A percentile compares a stretch with the other conserved stretches of the same genome.
These are phyloP conservation scores for Helicoverpa armigera DNA, from an alignment of 1,140 invertebrate species.

Conservation along the genomic window DNA sequence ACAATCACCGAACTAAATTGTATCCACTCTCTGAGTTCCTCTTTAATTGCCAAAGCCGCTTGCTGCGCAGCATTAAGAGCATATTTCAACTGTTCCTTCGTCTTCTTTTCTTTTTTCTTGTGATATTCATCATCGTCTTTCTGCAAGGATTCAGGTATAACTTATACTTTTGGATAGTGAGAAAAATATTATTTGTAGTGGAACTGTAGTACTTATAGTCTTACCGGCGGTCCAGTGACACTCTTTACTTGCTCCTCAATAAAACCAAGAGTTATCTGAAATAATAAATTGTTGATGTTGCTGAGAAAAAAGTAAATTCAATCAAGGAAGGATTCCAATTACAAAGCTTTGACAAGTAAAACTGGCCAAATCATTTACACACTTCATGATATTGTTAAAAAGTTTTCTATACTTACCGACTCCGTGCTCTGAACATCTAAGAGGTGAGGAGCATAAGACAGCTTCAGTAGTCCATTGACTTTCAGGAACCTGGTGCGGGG, in stretches of 20 bases:
- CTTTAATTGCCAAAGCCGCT: constrained; percentile 53
- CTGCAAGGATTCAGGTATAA: too few species aligned
- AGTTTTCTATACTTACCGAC: constrained; percentile 61
- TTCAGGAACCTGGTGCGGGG: constrained; percentile 74
- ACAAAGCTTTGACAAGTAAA: too few species aligned
- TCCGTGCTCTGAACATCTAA: constrained; percentile 78
- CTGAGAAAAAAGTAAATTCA: too few species aligned
- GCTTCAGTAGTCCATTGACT: constrained; percentile 73
- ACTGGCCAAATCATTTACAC: too few species aligned
- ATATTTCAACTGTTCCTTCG: constrained; percentile 52
- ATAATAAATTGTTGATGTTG: background rate
- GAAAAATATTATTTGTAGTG: background rate
- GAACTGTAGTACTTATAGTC: background rate
- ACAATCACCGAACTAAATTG: constrained; percentile 61
- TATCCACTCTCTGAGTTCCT: constrained; percentile 74
- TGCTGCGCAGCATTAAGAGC: constrained; percentile 51
- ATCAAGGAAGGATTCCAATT: too few species aligned
- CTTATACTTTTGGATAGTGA: too few species aligned
- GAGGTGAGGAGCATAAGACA: constrained; percentile 76
- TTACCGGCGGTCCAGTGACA: constrained; percentile 50
- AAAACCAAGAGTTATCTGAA: constrained; percentile 70
- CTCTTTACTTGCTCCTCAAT: constrained; percentile 68
- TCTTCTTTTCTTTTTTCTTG: constrained; percentile 1
- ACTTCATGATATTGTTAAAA: too few species aligned
- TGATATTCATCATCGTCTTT: background rate